Evolutionary conservation across 1,140 invertebrate genomes (phyloP).

Genomic region (Melipona quadrifasciata): DNA sequence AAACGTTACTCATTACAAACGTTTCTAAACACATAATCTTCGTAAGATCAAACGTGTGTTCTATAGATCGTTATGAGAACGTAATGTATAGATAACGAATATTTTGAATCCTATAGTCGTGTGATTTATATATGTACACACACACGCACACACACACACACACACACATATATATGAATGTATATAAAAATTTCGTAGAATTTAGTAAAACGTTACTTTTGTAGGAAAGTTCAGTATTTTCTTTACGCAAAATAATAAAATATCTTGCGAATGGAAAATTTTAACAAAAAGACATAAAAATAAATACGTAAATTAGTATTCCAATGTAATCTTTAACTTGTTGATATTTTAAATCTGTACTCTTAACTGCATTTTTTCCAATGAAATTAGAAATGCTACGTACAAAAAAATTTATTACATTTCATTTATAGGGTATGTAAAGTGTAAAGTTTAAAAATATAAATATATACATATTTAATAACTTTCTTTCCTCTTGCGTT

Average conservation of each 20-base stretch:
- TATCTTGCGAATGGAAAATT: not conserved
- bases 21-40: slow-evolving; percentile 36
- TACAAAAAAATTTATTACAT: not conserved
- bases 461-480: slow-evolving; percentile 20
- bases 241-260: not conserved
- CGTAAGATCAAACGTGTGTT: not conserved
- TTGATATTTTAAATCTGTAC: not conserved
- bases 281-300: slow-evolving; percentile 7
- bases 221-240: not conserved
- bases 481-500: slow-evolving; percentile 19
- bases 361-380: not conserved
- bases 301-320: not conserved
- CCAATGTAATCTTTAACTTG: not conserved
- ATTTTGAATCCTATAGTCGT: not conserved
- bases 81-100: not conserved
- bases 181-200: not conserved
- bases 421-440: not conserved
- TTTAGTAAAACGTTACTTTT: not conserved
- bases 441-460: not conserved
- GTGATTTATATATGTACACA: not conserved
- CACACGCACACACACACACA: too few relatives aligned
- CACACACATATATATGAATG: too few relatives aligned
- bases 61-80: not conserved
- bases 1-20: not conserved
- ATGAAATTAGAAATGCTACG: not conserved